Base-by-base conservation (phyloP, 2,888 invertebrate species). In the Rhaphigaster nebulosa region DNA sequence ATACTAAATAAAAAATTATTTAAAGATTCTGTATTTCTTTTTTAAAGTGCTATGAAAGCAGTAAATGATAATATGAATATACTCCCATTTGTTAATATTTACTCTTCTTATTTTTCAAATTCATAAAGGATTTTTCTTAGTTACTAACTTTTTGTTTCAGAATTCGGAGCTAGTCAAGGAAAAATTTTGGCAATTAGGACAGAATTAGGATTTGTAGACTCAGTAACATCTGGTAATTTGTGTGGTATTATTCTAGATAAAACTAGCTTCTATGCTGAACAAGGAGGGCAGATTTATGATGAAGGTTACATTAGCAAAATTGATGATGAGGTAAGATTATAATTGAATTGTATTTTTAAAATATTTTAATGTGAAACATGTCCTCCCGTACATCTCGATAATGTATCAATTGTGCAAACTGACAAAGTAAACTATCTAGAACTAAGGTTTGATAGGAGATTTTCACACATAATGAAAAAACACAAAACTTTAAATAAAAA, bases 251-350 rank as follows among this genome's bases (percentile, higher is more conserved):
- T 99, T 92, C 94, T 99, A 91, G 98, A 99, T 94, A 95, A 95
- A 93, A 99, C 99, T 0, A 97, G 95, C 94, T 99, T 99, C 94
- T 99, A 99, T 94, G 99, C 99, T 0, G 99, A 99, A 94, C 98
- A 99, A 94, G 99, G 99, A 92, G 99, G 99, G 26, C 99, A 99
- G 94, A 99, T 98, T 93, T 99, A 96, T 94, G 99, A 99, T 94
- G 97, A 98, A 93, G 99, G 99, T 41, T 98, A 97, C 92, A 95
- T 99, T 94, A 96, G 96, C 0, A 98, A 98, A 94, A 93, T 95
- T 13, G 95, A 95, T 91, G 98, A 98, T 93, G 98, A 98, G 93
- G 95, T 95, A 92, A 88, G 70, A 70, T 65, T 13, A 65, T 34
- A 29, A 65, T n/a, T 65, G 29, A 88, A 38, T 20, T 15, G 18